Percentiles rank a stretch among this genome's conserved stretches.
These are phyloP conservation scores for Clarias fuscus DNA, from an alignment of 2,797 vertebrate species.

Conservation along the genomic window DNA sequence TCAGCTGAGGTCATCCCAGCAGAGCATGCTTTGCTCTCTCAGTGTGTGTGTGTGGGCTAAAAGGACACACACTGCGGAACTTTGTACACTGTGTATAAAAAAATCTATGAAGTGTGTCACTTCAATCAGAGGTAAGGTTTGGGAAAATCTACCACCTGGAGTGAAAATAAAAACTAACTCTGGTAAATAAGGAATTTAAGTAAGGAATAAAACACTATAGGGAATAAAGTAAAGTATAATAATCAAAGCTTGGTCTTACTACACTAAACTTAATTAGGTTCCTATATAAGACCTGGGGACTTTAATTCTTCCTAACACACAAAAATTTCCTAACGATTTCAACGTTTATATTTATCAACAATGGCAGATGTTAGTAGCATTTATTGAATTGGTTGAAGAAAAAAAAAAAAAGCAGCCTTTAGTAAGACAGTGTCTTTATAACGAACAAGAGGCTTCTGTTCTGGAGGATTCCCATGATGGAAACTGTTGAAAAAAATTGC, in stretches of 20 bases:
- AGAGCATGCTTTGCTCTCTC: constrained; percentile 30
- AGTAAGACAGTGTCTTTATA: not conserved
- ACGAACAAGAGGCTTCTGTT: not conserved
- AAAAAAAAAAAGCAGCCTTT: not conserved
- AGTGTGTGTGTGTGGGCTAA: constrained; percentile 37
- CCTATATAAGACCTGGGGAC: too few relatives aligned
- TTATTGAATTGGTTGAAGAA: not conserved
- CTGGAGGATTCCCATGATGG: not conserved
- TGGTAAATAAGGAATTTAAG: not conserved
- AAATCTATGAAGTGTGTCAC: constrained; percentile 9
- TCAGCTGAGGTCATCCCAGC: constrained; percentile 45
- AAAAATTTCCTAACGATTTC: not conserved
- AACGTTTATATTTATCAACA: not conserved
- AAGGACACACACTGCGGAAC: constrained; percentile 24
- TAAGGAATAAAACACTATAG: not conserved
- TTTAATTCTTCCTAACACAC: not conserved
- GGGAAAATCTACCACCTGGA: constrained; percentile 1
- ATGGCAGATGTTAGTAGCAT: not conserved
- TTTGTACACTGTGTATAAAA: constrained; percentile 1
- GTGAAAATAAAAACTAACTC: constrained; percentile 2
- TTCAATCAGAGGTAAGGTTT: constrained; percentile 4
- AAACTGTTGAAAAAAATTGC: not conserved
- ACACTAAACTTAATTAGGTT: not conserved
- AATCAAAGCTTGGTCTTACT: not conserved
- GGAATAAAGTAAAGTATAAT: not conserved